Base-by-base conservation (phyloP, 2,797 vertebrate species). In the Siniperca undulata region DNA sequence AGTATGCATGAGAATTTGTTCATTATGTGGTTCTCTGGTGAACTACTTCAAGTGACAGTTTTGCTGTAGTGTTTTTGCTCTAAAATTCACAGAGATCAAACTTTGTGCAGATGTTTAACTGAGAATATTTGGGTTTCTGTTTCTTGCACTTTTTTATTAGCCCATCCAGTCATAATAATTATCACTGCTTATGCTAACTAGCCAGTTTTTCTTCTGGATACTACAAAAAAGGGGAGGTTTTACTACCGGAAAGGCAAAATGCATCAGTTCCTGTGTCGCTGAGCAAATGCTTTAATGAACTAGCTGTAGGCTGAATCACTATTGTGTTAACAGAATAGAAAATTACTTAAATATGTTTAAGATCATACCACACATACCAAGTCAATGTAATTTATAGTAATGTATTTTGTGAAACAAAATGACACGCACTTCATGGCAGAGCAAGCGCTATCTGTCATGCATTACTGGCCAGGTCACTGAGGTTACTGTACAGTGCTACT, bases 401-500 rank as follows among this genome's bases (percentile, higher is more conserved):
- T 72, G 7, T 56, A 61, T 48, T 78, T 65, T 55, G 24, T 59
- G 60, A 59, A 70, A 42, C 52, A 71, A 56, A 68, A 53, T 76
- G 36, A 61, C 58, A 52, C 62, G 50, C 52, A 66, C 68, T 70
- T 79, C 17, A 22, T 44, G 64, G 44, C 36, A 59, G 58, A 70
- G 30, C 61, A 30, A 42, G 38, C 75, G 73, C 73, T 68, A 48
- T 86, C 60, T 61, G 81, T 82, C 78, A 82, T 58, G 71, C 88
- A 77, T 82, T 85, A 89, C 81, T 77, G 68, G 64, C 24, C 69
- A 40, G 68, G 80, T 56, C 79, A 22, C 46, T 61, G 77, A 80
- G 86, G 91, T 87, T 78, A 78, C 77, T 68, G 78, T 75, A n/a
- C 70, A 84, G 77, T 72, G 86, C 83, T 87, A 27, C 22, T 78